Percentiles rank a stretch among this genome's conserved stretches.
These are phyloP conservation scores for Brachypterus glaber DNA, from an alignment of 2,888 invertebrate genomes.

Conservation along the genomic window DNA sequence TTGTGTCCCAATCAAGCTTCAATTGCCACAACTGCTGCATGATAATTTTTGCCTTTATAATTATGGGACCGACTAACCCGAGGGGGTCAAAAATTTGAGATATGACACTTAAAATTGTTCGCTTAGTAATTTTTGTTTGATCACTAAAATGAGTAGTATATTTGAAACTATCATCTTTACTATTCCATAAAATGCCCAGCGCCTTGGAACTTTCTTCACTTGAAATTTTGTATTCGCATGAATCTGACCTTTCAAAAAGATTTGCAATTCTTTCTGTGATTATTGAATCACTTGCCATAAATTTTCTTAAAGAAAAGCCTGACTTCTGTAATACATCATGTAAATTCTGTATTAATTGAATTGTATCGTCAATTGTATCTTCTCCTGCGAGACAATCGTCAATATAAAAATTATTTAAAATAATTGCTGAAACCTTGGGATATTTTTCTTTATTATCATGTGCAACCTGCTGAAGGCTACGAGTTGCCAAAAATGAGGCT, in stretches of 20 bases:
- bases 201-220: conserved; percentile 8
- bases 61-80: conserved; percentile 5
- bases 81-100: conserved; percentile 9
- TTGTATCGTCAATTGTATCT: conserved; percentile 3
- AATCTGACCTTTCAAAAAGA: too few species aligned
- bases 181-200: conserved; percentile 11
- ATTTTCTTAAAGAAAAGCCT: conserved; percentile 13
- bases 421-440: conserved; percentile 3
- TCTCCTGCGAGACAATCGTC: conserved; percentile 14
- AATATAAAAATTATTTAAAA: conserved; percentile 13
- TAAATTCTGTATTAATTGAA: conserved; percentile 1
- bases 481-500: too few species aligned
- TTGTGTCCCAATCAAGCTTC: conserved; percentile 10
- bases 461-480: too few species aligned
- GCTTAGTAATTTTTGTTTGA: conserved; percentile 6
- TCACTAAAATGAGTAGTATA: neutral
- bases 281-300: neutral
- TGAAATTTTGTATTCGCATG: conserved; percentile 5
- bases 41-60: conserved; percentile 8
- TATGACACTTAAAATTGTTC: conserved; percentile 4
- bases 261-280: too few species aligned
- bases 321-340: conserved; percentile 4
- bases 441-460: conserved; percentile 1
- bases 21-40: conserved; percentile 7
- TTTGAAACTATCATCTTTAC: conserved; percentile 6